These are phyloP conservation scores for Pelecanoides urinatrix DNA, from an alignment of 2,113 vertebrate species.

Conservation along the genomic window DNA sequence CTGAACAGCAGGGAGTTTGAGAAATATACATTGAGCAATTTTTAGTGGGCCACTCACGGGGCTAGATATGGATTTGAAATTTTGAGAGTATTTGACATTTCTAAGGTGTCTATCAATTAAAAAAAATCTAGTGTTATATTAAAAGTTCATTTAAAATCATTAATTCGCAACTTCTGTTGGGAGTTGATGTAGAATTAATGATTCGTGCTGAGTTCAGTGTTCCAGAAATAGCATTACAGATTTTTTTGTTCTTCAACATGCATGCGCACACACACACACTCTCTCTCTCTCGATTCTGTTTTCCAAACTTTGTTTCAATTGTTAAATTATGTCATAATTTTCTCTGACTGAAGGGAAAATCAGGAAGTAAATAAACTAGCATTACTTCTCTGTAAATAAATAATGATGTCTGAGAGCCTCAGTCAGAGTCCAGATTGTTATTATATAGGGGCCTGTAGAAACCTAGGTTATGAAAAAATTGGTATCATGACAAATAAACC, in stretches of 20 bases:
- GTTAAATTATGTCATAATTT: neutral
- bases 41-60: neutral
- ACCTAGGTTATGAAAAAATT: neutral
- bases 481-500: neutral
- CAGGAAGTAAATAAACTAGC: neutral
- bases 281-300: neutral
- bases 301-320: neutral
- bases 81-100: neutral
- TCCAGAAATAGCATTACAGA: neutral
- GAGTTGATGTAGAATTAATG: neutral
- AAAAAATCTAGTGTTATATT: neutral
- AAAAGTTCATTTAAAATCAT: neutral
- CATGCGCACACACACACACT: accelerated
- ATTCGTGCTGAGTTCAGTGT: neutral
- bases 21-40: neutral
- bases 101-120: neutral
- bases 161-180: neutral
- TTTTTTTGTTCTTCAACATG: neutral
- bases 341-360: neutral
- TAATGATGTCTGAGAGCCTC: neutral
- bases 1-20: neutral
- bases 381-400: neutral
- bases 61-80: neutral
- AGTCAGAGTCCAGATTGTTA: neutral
- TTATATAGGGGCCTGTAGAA: neutral